Percentiles rank a stretch among this genome's conserved stretches.
These are phyloP conservation scores for Poeciliopsis prolifica DNA, from an alignment of 2,113 vertebrate genomes.

Conservation along the genomic window DNA sequence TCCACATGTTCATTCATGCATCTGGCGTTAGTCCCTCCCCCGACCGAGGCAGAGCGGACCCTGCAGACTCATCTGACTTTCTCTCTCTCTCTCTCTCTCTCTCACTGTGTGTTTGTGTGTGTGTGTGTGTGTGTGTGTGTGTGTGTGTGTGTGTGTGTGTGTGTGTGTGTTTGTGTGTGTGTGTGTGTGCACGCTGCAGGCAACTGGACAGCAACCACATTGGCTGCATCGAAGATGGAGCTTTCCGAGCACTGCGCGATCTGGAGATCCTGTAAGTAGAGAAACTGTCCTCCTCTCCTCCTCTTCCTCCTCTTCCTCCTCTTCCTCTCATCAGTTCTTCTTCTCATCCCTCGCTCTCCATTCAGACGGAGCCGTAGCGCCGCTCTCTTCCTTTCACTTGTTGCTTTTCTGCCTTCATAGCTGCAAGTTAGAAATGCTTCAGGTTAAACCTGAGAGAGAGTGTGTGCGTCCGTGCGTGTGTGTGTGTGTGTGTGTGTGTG, in stretches of 20 bases:
- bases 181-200: constrained; percentile 82
- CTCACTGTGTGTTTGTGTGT: too few species aligned
- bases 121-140: too few species aligned
- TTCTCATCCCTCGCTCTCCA: constrained; percentile 29
- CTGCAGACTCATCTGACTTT: constrained; percentile 68
- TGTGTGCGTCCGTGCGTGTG: too few species aligned
- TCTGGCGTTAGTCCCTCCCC: constrained; percentile 71
- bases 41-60: constrained; percentile 63
- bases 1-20: constrained; percentile 57
- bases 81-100: constrained; percentile 41
- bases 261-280: constrained; percentile 99
- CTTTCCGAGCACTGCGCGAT: constrained; percentile 98
- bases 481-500: too few species aligned
- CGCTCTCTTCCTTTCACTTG: constrained; percentile 12
- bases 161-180: constrained; percentile 36
- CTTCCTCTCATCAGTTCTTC: constrained; percentile 31
- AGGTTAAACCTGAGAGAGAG: not conserved
- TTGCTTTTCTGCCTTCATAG: constrained; percentile 6
- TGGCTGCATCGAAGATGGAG: constrained; percentile 99
- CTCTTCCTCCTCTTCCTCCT: constrained; percentile 26
- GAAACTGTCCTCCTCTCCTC: constrained; percentile 33
- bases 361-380: constrained; percentile 37
- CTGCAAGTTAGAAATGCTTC: constrained; percentile 17
- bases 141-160: constrained; percentile 58
- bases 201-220: constrained; percentile 99